Conservation (phyloP, 1,140 invertebrate species). For the Rhopalosiphum maidis region DNA sequence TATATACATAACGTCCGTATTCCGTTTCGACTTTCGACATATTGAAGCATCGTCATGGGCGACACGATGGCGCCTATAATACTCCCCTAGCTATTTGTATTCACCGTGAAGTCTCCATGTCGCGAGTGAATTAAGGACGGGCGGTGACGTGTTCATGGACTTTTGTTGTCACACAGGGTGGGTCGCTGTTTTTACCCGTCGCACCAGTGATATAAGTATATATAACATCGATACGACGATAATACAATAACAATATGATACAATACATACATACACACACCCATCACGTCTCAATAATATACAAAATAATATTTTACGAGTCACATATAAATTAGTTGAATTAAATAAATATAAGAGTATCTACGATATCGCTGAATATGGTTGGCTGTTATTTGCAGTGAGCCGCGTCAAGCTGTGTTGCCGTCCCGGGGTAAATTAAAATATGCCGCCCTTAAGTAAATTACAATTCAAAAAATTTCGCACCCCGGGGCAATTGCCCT, state of each 20-base stretch:
- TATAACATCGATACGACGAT: neutral
- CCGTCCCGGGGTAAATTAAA: no score
- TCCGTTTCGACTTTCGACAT: neutral
- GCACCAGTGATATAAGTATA: neutral
- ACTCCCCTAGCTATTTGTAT: neutral
- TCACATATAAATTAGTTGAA: neutral
- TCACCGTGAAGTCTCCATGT: neutral
- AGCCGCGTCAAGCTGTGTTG: no score
- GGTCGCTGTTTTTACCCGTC: neutral
- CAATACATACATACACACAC: neutral
- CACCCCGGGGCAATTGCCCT: no score
- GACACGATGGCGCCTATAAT: neutral
- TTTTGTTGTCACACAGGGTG: conserved; percentile 11
- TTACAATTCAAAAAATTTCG: no score
- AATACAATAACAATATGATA: neutral
- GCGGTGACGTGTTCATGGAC: neutral
- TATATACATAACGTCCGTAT: neutral
- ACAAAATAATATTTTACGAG: neutral
- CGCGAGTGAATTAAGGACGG: neutral
- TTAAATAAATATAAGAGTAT: neutral
- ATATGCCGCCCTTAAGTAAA: no score
- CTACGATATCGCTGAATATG: no score
- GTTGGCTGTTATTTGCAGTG: no score
- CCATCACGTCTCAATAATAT: neutral
- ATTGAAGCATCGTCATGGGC: neutral